These are phyloP conservation scores for Micromys minutus DNA, from an alignment of 2,113 vertebrate genomes.

Conservation along the genomic window DNA sequence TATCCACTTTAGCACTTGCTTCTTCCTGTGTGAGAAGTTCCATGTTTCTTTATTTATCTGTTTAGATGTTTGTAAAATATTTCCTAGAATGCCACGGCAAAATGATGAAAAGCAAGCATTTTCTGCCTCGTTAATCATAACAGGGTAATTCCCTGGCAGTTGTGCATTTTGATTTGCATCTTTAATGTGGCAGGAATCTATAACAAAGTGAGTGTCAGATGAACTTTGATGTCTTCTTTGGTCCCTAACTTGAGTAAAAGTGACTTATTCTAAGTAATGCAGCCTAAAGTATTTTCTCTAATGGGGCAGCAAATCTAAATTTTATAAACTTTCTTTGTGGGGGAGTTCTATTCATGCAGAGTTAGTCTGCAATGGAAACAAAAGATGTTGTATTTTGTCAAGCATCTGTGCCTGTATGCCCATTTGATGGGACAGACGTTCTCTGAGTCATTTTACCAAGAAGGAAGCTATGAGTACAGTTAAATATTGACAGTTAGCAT, in stretches of 20 bases:
- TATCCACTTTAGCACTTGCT: neutral
- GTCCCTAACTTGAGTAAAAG: neutral
- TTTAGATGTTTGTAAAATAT: neutral
- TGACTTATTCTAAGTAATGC: neutral
- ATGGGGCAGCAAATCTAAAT: neutral
- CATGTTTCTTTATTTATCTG: neutral
- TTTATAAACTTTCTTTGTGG: neutral
- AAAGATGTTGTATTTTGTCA: neutral
- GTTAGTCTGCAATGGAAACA: conserved; percentile 22
- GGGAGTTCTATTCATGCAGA: neutral
- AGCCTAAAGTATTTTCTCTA: neutral
- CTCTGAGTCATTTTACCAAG: neutral
- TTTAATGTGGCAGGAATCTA: conserved; percentile 20
- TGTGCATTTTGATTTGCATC: conserved; percentile 1
- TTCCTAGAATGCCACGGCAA: neutral
- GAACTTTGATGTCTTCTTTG: neutral
- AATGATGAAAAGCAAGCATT: neutral
- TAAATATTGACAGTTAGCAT: neutral
- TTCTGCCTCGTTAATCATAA: conserved; percentile 13
- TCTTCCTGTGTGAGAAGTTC: neutral
- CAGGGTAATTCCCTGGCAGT: conserved; percentile 14
- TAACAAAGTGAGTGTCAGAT: neutral
- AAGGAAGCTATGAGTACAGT: neutral
- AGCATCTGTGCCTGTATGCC: neutral
- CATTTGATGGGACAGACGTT: neutral